Percentiles rank a stretch among this genome's conserved stretches.
phyloP scores from a whole-genome alignment of 2,888 invertebrate genomes.

The Baronia brevicornis region DNA sequence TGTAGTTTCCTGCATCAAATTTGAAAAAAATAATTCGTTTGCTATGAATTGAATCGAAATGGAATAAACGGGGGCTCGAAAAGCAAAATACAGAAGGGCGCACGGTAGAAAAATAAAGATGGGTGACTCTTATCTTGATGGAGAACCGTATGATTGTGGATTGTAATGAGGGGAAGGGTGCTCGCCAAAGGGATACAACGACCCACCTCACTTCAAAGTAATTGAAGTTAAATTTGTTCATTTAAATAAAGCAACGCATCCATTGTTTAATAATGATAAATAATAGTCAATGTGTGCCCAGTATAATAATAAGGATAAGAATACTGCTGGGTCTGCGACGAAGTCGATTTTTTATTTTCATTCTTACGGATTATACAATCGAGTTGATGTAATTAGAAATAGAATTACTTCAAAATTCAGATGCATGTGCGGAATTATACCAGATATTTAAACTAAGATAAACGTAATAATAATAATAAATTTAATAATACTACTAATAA shows the following conservation, averaged over 20 bases:
- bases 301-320: too few relatives aligned
- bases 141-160: conserved; percentile 64
- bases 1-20: conserved; percentile 46
- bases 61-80: conserved; percentile 61
- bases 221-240: conserved; percentile 74
- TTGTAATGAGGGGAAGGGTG: conserved; percentile 69
- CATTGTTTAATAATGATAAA: conserved; percentile 16
- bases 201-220: conserved; percentile 67
- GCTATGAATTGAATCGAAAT: conserved; percentile 66
- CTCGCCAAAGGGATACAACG: conserved; percentile 65
- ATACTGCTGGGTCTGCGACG: too few relatives aligned
- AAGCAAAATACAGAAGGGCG: conserved; percentile 47
- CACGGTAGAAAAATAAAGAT: conserved; percentile 56
- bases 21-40: conserved; percentile 65
- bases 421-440: too few relatives aligned
- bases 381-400: too few relatives aligned
- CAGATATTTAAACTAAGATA: too few relatives aligned
- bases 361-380: too few relatives aligned
- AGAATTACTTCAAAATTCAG: too few relatives aligned
- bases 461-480: too few relatives aligned
- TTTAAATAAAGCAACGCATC: conserved; percentile 50
- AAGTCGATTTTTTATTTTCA: too few relatives aligned
- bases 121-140: conserved; percentile 68
- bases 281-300: too few relatives aligned
- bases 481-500: too few relatives aligned